phyloP scores from a whole-genome alignment of 2,888 invertebrate genomes.

The Terebella lapidaria region DNA sequence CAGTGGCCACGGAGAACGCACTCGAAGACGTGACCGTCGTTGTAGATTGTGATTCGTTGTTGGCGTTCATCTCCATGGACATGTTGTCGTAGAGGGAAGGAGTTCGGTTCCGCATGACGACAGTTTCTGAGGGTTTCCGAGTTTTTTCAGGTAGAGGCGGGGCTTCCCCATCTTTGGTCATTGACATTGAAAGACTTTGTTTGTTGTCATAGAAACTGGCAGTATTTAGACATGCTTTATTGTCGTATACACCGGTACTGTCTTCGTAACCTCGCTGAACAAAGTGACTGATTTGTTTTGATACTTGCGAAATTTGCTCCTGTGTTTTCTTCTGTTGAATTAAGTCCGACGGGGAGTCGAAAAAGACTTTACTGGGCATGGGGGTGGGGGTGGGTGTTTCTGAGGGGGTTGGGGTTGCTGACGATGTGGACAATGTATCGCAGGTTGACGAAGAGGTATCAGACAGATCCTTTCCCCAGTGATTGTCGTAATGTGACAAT shows the following conservation, averaged over 20 bases:
- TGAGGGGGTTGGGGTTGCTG: background rate
- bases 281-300: background rate
- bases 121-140: background rate
- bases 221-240: background rate
- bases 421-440: background rate
- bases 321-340: background rate
- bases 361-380: background rate
- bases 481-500: slow-evolving; percentile 15
- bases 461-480: background rate
- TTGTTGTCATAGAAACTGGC: background rate
- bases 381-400: background rate
- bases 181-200: background rate
- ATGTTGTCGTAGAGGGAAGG: slow-evolving; percentile 1
- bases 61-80: background rate
- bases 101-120: background rate
- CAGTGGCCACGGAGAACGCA: background rate
- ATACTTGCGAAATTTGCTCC: too few relatives aligned
- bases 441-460: background rate
- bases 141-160: slow-evolving; percentile 12
- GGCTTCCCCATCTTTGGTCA: background rate
- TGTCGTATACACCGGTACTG: background rate
- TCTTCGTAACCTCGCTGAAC: background rate
- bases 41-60: background rate
- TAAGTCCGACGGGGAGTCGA: background rate
- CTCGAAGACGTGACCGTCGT: background rate